phyloP scores from a whole-genome alignment of 2,113 vertebrate species.

The Anas platyrhynchos region DNA sequence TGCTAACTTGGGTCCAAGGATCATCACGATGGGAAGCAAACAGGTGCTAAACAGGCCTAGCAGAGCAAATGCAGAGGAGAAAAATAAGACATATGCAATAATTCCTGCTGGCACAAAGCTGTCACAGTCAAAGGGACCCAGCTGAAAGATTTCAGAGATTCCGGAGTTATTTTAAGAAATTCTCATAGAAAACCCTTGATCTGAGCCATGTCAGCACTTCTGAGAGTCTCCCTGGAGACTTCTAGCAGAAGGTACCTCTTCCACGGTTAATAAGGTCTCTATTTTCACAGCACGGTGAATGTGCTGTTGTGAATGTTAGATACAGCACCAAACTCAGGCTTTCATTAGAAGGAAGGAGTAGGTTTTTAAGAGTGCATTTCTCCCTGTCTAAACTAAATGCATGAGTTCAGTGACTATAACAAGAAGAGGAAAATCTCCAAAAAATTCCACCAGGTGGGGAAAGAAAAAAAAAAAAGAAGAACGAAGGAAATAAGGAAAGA shows the following conservation, averaged over 20 bases:
- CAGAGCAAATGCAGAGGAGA: not conserved
- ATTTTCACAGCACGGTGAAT: accelerated
- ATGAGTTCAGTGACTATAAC: not conserved
- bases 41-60: not conserved
- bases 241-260: not conserved
- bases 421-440: not conserved
- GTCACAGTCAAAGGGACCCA: not conserved
- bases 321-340: not conserved
- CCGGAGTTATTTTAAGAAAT: not conserved
- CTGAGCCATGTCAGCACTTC: not conserved
- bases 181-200: not conserved
- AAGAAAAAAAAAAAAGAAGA: not conserved
- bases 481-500: no score
- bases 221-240: not conserved
- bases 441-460: not conserved
- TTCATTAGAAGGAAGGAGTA: not conserved
- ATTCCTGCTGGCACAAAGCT: not conserved
- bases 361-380: not conserved
- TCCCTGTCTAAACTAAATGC: not conserved
- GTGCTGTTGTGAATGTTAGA: not conserved
- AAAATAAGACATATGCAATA: not conserved
- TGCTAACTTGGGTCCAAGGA: not conserved
- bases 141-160: not conserved
- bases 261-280: not conserved
- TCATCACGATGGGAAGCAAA: not conserved